Conservation (phyloP, 1,140 invertebrate genomes). For the Lucilia sericata region DNA sequence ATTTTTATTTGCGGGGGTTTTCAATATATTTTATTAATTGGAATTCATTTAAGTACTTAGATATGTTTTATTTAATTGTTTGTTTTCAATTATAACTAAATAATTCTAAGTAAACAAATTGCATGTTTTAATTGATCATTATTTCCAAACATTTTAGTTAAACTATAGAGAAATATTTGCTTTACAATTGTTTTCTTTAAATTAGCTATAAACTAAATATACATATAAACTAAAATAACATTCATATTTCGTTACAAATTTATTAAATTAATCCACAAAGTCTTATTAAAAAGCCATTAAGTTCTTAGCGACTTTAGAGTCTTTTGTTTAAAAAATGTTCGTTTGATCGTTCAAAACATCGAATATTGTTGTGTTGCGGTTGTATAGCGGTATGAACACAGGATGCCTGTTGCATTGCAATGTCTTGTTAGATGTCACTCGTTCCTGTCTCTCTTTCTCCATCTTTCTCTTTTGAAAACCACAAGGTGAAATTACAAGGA, state of each 20-base stretch:
- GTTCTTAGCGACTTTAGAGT: too few relatives aligned
- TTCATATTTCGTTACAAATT: too few relatives aligned
- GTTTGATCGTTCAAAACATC: background rate
- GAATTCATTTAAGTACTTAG: background rate
- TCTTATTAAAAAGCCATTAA: too few relatives aligned
- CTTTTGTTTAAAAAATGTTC: background rate
- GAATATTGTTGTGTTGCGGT: slow-evolving; percentile 9
- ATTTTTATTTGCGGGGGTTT: background rate
- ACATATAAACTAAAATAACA: too few relatives aligned
- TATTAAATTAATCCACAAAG: too few relatives aligned
- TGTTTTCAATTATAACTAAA: background rate
- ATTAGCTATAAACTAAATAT: too few relatives aligned
- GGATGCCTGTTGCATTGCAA: slow-evolving; percentile 39
- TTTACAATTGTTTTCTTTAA: too few relatives aligned
- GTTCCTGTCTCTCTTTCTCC: slow-evolving; percentile 14
- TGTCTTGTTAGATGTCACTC: slow-evolving; percentile 45
- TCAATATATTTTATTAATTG: background rate
- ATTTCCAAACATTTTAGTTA: too few relatives aligned
- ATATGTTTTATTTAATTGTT: background rate
- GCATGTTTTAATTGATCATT: too few relatives aligned
- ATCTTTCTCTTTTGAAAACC: background rate
- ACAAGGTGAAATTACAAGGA: slow-evolving; percentile 19
- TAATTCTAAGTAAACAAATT: too few relatives aligned
- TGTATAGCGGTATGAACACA: slow-evolving; percentile 5
- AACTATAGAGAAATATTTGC: too few relatives aligned